Evolutionary conservation across 2,113 vertebrate genomes (phyloP), one percentile per base, ranked within the genome.

Genomic region (Pavo muticus): DNA sequence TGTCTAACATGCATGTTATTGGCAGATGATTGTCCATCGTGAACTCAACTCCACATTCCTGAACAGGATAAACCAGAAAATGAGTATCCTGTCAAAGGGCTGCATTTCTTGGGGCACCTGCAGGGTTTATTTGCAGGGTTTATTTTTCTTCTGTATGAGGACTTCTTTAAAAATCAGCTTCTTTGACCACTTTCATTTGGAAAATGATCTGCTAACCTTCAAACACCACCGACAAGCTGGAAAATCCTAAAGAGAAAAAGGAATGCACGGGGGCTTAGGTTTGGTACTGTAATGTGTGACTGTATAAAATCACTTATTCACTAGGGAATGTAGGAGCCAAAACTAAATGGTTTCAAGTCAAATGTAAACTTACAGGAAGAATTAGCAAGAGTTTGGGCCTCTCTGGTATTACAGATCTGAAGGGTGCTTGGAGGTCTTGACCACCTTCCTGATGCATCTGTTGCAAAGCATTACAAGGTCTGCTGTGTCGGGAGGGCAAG

Each of bases 241-340:
- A 94, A n/a, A 87, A 90, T 72, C 44, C 54, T 25, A 50, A 50
- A 85, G 76, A 57, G 11, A 59, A 86, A 60, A 78, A 29, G 27
- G 14, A 39, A 84, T 37, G 14, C 27, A 3, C 18, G 10, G 68
- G 56, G 23, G 11, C 71, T 91, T 56, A 35, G 6, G 14, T 73
- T 86, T 91, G 27, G 37, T 71, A 44, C 6, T 80, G 25, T 74
- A 21, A 86, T 23, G 12, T 47, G 19, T 45, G 30, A 32, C 37
- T 78, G 9, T 27, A 50, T 72, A 76, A 73, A 90, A 69, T 60
- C 3, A 14, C 18, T 37, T 23, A 45, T 29, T 50, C 39, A 4
- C 78, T 84, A 61, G 45, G n/a, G 11, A 70, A 12, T 23, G 14
- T 6, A 68, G 35, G 47, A 45, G 52, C 23, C 19, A 78, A 64